Conservation (phyloP, 2,888 invertebrate species). For the Anagyrus pseudococci region DNA sequence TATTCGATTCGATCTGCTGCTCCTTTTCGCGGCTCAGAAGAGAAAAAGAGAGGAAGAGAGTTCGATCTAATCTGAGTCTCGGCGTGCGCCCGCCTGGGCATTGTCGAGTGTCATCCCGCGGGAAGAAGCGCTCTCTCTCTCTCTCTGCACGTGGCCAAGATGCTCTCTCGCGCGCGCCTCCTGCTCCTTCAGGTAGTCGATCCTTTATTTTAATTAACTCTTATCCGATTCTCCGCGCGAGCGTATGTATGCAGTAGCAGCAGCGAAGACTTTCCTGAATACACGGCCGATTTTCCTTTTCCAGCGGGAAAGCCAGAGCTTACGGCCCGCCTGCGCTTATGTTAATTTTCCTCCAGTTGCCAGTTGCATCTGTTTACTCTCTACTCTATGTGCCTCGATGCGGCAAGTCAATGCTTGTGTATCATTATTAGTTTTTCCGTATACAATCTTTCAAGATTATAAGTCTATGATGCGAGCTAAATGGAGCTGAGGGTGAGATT, state of each 20-base stretch:
- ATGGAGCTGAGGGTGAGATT: too few relatives aligned
- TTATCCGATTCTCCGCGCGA: constrained; percentile 24
- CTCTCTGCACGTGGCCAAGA: too few relatives aligned
- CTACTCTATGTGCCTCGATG: not conserved
- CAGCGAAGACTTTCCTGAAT: too few relatives aligned
- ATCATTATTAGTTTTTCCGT: too few relatives aligned
- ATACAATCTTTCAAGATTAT: too few relatives aligned
- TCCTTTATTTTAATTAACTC: constrained; percentile 34
- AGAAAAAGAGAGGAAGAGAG: constrained; percentile 35
- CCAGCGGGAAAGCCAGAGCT: constrained; percentile 9
- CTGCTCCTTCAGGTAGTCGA: not conserved
- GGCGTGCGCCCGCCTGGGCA: not conserved
- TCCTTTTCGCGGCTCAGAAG: too few relatives aligned
- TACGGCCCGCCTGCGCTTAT: not conserved
- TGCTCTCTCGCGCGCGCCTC: not conserved
- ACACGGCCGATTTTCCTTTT: constrained; percentile 1
- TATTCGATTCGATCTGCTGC: constrained; percentile 44
- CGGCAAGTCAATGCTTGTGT: too few relatives aligned
- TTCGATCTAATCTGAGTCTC: constrained; percentile 48
- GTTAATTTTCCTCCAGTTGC: not conserved
- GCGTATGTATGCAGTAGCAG: not conserved
- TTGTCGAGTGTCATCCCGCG: constrained; percentile 30
- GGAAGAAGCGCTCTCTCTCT: too few relatives aligned
- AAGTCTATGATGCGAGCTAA: too few relatives aligned
- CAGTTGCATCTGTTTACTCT: not conserved